Base-by-base conservation (phyloP, 2,888 invertebrate species). In the Torymus auratus region DNA sequence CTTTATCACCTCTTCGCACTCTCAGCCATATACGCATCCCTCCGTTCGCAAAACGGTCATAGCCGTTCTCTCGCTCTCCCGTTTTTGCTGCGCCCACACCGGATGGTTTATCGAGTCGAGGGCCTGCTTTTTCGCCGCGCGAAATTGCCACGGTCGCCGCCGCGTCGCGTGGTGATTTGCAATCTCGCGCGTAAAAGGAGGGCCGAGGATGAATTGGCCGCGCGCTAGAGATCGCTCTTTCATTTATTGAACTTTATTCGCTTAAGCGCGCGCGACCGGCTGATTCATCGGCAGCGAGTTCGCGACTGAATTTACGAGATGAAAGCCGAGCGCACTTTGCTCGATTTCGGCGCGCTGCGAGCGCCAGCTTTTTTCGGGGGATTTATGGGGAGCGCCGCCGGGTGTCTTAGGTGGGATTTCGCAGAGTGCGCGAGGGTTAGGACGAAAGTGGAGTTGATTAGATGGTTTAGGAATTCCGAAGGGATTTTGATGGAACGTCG, bases 241-340 rank as follows among this genome's bases (percentile, higher is more conserved):
- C 72, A 41, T 71, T 65, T 72, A 71, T 71, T 67, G 65, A 71
- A 60, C 71, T 78, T 78, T 78, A 65, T 65, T 71, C 65, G 64
- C 13, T 53, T 20, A 20, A 7, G 61, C 71, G 28, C 61, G 61
- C 71, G 28, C 61, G 61, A 2, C 11, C 0, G 53, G 13, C 3
- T 75, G 74, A 75, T 75, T 75, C 67, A 75, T 56, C 11, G 67
- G 13, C 12, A 15, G 11, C 7, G 2, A 55, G 2, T 15, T 58
- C 4, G 15, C 4, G 15, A 62, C 73, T 56, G 64, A 73, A 73
- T 64, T 74, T 23, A 67, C 74, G 65, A 50, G 50, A 65, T 58
- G 56, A 20, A 65, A 73, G 41, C 41, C 7, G 7, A 41, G 41
- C 41, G 15, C 15, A 64, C 41, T 64, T 64, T 15, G 28, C 50